Evolutionary conservation across 2,797 vertebrate genomes (phyloP).

Genomic region (Acrossocheilus fasciatus): DNA sequence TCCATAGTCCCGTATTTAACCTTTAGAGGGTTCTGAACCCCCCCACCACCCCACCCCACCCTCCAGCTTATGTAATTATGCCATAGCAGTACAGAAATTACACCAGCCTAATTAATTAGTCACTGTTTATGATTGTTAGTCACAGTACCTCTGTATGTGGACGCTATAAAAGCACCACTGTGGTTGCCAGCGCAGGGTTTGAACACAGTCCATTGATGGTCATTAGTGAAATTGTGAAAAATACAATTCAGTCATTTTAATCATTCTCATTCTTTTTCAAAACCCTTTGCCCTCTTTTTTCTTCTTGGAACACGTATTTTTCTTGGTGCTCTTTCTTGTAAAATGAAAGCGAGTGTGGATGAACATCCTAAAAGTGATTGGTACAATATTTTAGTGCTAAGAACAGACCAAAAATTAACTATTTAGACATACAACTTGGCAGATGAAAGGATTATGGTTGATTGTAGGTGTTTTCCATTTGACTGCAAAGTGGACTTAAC

Average conservation of each 20-base stretch:
- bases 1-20: conserved; percentile 31
- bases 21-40: conserved; percentile 28
- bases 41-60: neutral
- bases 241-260: neutral
- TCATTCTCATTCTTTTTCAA: neutral
- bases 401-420: too few relatives aligned
- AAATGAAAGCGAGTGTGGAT: neutral
- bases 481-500: neutral
- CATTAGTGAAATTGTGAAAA: neutral
- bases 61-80: conserved; percentile 5
- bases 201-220: neutral
- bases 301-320: neutral
- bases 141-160: neutral
- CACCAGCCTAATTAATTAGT: conserved; percentile 36
- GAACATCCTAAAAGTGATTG: neutral
- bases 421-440: too few relatives aligned
- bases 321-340: neutral
- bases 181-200: neutral
- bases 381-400: neutral
- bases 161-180: neutral
- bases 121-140: conserved; percentile 36
- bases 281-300: neutral
- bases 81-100: conserved; percentile 25
- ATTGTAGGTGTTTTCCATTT: too few relatives aligned
- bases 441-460: too few relatives aligned